These are phyloP conservation scores for Psephotus haematonotus DNA, from an alignment of 2,113 vertebrate species.

Conservation along the genomic window DNA sequence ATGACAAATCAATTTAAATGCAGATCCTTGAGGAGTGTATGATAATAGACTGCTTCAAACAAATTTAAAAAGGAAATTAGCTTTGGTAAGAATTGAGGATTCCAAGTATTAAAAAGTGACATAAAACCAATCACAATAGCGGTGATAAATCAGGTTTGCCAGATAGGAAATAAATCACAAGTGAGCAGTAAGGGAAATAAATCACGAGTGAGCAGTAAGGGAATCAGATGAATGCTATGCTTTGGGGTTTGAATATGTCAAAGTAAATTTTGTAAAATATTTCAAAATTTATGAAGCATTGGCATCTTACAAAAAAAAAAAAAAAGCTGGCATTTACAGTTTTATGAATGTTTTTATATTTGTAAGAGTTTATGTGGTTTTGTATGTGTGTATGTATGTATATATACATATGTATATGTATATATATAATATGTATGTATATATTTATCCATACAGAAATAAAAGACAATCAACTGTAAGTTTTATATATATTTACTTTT, in stretches of 20 bases:
- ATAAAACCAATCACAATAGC: not conserved
- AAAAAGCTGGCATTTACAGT: not conserved
- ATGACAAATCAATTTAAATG: constrained; percentile 30
- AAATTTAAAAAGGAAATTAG: constrained; percentile 20
- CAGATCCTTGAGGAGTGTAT: not conserved
- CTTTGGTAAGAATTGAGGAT: not conserved
- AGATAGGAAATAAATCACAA: not conserved
- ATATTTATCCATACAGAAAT: constrained; percentile 17
- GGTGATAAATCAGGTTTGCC: constrained; percentile 22
- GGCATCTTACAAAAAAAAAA: not conserved
- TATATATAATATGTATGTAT: not conserved
- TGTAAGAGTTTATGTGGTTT: not conserved
- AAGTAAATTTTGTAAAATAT: constrained; percentile 40
- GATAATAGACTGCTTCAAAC: not conserved
- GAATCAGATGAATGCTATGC: not conserved
- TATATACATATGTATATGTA: not conserved
- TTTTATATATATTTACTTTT: not conserved
- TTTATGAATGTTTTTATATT: not conserved
- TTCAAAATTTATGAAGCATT: constrained; percentile 10
- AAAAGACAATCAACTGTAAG: not conserved
- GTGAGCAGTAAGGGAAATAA: not conserved
- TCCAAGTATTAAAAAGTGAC: constrained; percentile 22
- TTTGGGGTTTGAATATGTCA: not conserved
- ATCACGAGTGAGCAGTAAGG: not conserved
- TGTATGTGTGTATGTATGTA: not conserved